These are phyloP conservation scores for Bombus vancouverensis DNA, from an alignment of 1,140 invertebrate genomes.

Conservation along the genomic window DNA sequence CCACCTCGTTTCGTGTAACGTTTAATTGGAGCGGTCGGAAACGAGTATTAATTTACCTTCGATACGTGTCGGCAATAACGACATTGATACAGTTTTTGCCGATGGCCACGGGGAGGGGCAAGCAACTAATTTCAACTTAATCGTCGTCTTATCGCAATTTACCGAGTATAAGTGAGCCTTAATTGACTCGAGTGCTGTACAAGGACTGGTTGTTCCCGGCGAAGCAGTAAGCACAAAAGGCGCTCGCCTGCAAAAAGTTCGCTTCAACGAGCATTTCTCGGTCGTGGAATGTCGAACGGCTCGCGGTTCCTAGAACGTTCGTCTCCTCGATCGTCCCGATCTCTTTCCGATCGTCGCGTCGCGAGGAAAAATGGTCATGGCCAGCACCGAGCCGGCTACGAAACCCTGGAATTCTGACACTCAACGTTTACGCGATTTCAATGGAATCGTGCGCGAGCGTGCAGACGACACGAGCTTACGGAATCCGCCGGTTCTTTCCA, in stretches of 20 bases:
- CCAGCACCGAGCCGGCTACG: neutral
- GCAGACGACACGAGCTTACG: too few relatives aligned
- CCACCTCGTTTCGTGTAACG: slow-evolving; percentile 18
- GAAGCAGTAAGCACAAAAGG: slow-evolving; percentile 61
- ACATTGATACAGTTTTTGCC: slow-evolving; percentile 63
- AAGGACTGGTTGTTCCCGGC: slow-evolving; percentile 60
- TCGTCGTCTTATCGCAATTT: slow-evolving; percentile 68
- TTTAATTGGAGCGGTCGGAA: slow-evolving; percentile 61
- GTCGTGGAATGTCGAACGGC: slow-evolving; percentile 53
- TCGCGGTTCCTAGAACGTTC: slow-evolving; percentile 55
- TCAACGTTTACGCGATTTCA: neutral
- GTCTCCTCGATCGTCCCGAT: slow-evolving; percentile 23
- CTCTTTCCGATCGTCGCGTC: slow-evolving; percentile 3
- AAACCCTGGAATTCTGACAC: slow-evolving; percentile 11
- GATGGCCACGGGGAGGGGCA: slow-evolving; percentile 19
- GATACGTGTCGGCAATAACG: slow-evolving; percentile 69
- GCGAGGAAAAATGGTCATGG: neutral
- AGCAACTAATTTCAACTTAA: slow-evolving; percentile 67
- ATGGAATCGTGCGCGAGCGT: neutral
- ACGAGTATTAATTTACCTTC: slow-evolving; percentile 64
- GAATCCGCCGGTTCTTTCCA: too few relatives aligned
- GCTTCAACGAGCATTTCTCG: slow-evolving; percentile 49
- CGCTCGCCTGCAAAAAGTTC: slow-evolving; percentile 49
- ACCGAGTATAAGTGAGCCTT: slow-evolving; percentile 67
- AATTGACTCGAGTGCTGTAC: slow-evolving; percentile 67